These are phyloP conservation scores for Micropterix aruncella DNA, from an alignment of 2,888 invertebrate species.

Conservation along the genomic window DNA sequence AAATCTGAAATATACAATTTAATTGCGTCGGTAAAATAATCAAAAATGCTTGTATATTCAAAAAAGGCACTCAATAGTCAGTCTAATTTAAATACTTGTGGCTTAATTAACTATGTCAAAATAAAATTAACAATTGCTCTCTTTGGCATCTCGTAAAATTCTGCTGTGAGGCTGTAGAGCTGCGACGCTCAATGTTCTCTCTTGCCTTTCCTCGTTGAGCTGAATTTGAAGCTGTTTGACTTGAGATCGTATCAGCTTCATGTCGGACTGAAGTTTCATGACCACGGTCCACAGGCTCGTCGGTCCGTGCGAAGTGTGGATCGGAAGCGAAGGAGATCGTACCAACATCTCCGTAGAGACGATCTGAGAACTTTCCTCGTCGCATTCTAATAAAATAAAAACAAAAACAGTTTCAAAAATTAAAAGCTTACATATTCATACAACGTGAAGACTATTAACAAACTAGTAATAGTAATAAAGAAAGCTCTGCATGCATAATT, in stretches of 20 bases:
- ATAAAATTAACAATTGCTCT: slow-evolving; percentile 36
- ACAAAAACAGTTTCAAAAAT: too few species aligned
- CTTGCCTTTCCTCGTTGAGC: slow-evolving; percentile 52
- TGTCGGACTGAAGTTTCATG: slow-evolving; percentile 59
- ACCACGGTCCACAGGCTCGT: slow-evolving; percentile 66
- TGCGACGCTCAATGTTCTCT: slow-evolving; percentile 32
- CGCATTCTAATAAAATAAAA: slow-evolving; percentile 28
- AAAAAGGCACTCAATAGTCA: too few species aligned
- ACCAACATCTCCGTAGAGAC: slow-evolving; percentile 28
- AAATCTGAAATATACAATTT: too few species aligned
- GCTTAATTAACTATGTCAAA: too few species aligned
- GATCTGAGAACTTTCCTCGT: slow-evolving; percentile 24
- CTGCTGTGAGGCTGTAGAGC: slow-evolving; percentile 25
- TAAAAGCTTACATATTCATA: too few species aligned
- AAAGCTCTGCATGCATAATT: too few species aligned
- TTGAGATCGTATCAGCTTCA: slow-evolving; percentile 48
- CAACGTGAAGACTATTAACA: slow-evolving; percentile 16
- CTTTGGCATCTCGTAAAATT: slow-evolving; percentile 30
- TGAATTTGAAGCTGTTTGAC: slow-evolving; percentile 44
- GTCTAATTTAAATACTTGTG: too few species aligned
- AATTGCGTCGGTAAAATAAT: too few species aligned
- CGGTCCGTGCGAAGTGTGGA: slow-evolving; percentile 25
- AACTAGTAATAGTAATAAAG: slow-evolving; percentile 11
- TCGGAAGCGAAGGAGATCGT: slow-evolving; percentile 33
- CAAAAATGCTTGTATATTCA: too few species aligned